Percentiles rank a stretch among this genome's conserved stretches.
These are phyloP conservation scores for Torymus auratus DNA, from an alignment of 2,888 invertebrate genomes.

Conservation along the genomic window DNA sequence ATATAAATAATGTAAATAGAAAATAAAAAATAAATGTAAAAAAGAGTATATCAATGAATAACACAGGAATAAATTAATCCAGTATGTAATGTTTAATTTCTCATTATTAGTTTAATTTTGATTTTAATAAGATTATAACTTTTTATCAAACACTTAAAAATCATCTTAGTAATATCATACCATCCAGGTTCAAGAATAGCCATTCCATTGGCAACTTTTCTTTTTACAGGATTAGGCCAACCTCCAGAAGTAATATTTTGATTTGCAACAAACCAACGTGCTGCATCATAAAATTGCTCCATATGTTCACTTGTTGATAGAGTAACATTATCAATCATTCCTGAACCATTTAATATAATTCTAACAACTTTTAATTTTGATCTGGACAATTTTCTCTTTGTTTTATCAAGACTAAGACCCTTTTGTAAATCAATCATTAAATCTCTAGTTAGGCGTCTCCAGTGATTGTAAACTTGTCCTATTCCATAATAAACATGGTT, in stretches of 20 bases:
- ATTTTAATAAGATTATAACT: background rate
- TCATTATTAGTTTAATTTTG: too few relatives aligned
- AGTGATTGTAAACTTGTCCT: conserved; percentile 81
- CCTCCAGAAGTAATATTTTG: conserved; percentile 93
- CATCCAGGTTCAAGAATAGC: conserved; percentile 90
- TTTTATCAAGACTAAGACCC: conserved; percentile 85
- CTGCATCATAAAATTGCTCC: conserved; percentile 93
- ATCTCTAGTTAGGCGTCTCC: conserved; percentile 91
- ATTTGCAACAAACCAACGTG: conserved; percentile 92
- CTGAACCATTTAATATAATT: conserved; percentile 84
- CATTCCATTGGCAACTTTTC: conserved; percentile 86
- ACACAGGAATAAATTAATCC: too few relatives aligned
- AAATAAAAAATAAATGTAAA: too few relatives aligned
- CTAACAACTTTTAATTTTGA: conserved; percentile 85
- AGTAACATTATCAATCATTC: conserved; percentile 87
- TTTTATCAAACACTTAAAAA: background rate
- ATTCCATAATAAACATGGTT: conserved; percentile 91
- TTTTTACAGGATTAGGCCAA: conserved; percentile 93
- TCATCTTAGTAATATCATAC: conserved; percentile 75
- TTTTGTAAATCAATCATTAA: conserved; percentile 94
- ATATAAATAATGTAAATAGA: too few relatives aligned
- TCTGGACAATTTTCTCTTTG: conserved; percentile 83
- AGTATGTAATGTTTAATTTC: too few relatives aligned
- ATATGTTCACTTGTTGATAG: conserved; percentile 90
- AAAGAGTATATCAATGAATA: too few relatives aligned